A percentile compares a stretch with the other conserved stretches of the same genome.
Evolutionary conservation across 2,797 vertebrate species (phyloP).

Genomic region (Paramormyrops hopkinsi): DNA sequence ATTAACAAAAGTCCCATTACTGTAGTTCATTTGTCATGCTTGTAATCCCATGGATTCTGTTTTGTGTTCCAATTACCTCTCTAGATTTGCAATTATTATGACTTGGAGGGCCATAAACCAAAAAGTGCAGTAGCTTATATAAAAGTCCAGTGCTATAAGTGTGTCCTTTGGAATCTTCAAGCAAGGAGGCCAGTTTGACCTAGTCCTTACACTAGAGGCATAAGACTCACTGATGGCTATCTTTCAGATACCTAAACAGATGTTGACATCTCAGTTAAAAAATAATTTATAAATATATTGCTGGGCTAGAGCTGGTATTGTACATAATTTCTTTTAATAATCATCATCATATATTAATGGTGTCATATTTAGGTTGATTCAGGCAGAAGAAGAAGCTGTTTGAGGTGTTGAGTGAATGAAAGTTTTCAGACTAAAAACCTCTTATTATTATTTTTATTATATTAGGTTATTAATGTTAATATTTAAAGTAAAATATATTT

Average conservation of each 20-base stretch:
- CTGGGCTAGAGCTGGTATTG: not conserved
- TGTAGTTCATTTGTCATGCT: constrained; percentile 15
- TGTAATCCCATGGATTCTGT: not conserved
- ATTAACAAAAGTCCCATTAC: constrained; percentile 30
- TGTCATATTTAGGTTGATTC: not conserved
- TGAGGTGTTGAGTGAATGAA: not conserved
- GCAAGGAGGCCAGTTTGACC: not conserved
- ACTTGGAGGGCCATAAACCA: not conserved
- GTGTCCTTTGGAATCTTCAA: not conserved
- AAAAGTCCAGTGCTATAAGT: not conserved
- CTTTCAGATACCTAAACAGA: not conserved
- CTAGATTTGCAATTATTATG: not conserved
- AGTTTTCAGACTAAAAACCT: not conserved
- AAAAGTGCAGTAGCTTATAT: not conserved
- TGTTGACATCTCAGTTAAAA: not conserved
- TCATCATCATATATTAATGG: not conserved
- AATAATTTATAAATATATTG: not conserved
- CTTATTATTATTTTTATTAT: not conserved
- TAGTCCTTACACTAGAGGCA: not conserved
- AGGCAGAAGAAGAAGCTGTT: not conserved
- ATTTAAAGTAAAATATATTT: not conserved
- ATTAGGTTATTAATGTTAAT: not conserved
- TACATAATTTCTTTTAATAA: not conserved
- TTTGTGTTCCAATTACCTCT: not conserved
- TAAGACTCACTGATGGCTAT: not conserved